These are phyloP conservation scores for Drosophila quadrilineata DNA, from an alignment of 1,140 invertebrate species.

Conservation along the genomic window DNA sequence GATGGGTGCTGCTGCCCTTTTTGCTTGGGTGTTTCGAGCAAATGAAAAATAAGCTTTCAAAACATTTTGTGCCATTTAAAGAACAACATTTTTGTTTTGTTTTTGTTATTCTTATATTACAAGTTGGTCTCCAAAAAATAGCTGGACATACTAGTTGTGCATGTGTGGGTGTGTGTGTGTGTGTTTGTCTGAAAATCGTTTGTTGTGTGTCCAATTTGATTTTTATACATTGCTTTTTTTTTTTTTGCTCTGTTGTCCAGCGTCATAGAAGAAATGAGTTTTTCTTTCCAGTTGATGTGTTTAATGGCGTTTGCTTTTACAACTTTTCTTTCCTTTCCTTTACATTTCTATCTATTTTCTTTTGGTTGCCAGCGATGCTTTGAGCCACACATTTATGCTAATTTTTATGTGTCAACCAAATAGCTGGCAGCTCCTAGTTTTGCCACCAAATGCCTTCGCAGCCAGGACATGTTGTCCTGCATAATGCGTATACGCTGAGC, in stretches of 20 bases:
- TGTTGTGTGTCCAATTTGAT: slow-evolving; percentile 70
- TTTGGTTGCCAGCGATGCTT: neutral
- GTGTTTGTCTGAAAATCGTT: slow-evolving; percentile 36
- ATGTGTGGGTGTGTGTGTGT: slow-evolving; percentile 11
- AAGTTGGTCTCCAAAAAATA: slow-evolving; percentile 59
- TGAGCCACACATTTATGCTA: slow-evolving; percentile 66
- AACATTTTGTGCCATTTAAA: slow-evolving; percentile 78
- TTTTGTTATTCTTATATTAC: slow-evolving; percentile 75
- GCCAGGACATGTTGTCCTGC: neutral
- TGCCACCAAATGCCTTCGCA: neutral
- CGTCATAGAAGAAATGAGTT: slow-evolving; percentile 69
- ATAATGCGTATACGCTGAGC: slow-evolving; percentile 1
- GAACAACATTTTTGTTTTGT: slow-evolving; percentile 70
- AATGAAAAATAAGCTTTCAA: slow-evolving; percentile 78
- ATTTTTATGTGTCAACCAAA: slow-evolving; percentile 58
- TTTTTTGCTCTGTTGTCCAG: slow-evolving; percentile 31
- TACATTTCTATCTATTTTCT: too few relatives aligned
- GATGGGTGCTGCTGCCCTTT: slow-evolving; percentile 43
- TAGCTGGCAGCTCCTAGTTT: slow-evolving; percentile 25
- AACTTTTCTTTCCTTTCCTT: slow-evolving; percentile 53
- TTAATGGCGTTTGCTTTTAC: slow-evolving; percentile 78
- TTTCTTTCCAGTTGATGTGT: slow-evolving; percentile 76
- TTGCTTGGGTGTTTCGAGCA: slow-evolving; percentile 53
- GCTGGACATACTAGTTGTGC: slow-evolving; percentile 57
- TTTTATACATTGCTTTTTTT: slow-evolving; percentile 55